Conservation (phyloP, 2,888 invertebrate genomes). For the Drosophila mimetica region DNA sequence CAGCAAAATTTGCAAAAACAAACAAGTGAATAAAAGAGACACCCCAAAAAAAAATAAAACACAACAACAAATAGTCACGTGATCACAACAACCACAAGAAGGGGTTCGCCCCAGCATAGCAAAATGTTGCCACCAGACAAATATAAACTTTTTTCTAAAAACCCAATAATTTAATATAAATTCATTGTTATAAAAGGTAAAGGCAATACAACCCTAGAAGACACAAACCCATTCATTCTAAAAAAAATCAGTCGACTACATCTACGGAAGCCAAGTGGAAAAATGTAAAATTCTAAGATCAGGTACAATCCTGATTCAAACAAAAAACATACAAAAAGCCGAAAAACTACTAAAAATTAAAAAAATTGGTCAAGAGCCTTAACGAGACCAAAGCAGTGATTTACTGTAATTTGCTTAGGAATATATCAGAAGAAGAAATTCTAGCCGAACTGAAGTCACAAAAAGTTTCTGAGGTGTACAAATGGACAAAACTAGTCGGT, state of each 20-base stretch:
- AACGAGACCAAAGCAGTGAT: not conserved
- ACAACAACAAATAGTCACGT: not conserved
- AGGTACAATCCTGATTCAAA: no score
- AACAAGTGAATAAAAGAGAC: not conserved
- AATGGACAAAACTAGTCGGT: not conserved
- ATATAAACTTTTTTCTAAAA: not conserved
- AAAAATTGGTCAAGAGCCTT: not conserved
- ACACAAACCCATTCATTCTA: no score
- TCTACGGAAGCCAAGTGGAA: no score
- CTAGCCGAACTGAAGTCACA: not conserved
- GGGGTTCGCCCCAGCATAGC: not conserved
- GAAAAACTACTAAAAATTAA: not conserved
- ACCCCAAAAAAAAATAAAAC: not conserved
- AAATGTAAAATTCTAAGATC: no score
- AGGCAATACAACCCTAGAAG: no score
- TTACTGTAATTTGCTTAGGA: not conserved
- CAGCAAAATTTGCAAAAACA: not conserved
- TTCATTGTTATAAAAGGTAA: no score
- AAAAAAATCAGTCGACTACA: no score
- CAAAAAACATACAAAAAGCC: no score
- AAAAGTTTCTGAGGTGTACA: not conserved
- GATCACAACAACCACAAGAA: not conserved
- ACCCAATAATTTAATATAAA: not conserved
- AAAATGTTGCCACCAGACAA: slow-evolving; percentile 6
- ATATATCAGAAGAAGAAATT: slow-evolving; percentile 5